phyloP scores from a whole-genome alignment of 2,113 vertebrate species.

The Bubo scandiacus region DNA sequence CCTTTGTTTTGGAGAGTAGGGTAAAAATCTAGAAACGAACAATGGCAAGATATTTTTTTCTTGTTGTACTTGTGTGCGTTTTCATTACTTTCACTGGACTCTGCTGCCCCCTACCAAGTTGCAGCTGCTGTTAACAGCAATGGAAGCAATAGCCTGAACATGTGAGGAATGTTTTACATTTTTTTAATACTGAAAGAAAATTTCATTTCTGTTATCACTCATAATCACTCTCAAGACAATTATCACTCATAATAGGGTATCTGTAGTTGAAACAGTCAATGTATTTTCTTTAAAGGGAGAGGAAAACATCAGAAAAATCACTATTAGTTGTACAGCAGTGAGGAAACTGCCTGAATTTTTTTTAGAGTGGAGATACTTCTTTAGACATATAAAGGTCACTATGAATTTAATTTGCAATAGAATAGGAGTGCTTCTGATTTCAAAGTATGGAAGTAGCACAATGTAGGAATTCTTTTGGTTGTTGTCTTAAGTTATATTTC shows the following conservation, averaged over 20 bases:
- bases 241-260: neutral
- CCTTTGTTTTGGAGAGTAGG: neutral
- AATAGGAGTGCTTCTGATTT: neutral
- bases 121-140: neutral
- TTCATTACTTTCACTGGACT: neutral
- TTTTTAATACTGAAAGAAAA: neutral
- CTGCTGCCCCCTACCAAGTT: slow-evolving; percentile 48
- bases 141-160: neutral
- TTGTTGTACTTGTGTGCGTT: neutral
- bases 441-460: neutral
- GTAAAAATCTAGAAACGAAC: neutral
- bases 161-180: accelerated
- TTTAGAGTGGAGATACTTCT: neutral
- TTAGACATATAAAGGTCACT: neutral
- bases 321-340: neutral
- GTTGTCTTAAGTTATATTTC: neutral
- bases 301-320: neutral
- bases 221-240: neutral
- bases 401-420: neutral
- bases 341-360: neutral
- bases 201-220: neutral
- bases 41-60: neutral
- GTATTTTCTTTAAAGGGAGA: neutral
- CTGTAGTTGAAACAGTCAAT: neutral
- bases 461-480: neutral